These are phyloP conservation scores for Aromia moschata DNA, from an alignment of 2,888 invertebrate species.

Conservation along the genomic window DNA sequence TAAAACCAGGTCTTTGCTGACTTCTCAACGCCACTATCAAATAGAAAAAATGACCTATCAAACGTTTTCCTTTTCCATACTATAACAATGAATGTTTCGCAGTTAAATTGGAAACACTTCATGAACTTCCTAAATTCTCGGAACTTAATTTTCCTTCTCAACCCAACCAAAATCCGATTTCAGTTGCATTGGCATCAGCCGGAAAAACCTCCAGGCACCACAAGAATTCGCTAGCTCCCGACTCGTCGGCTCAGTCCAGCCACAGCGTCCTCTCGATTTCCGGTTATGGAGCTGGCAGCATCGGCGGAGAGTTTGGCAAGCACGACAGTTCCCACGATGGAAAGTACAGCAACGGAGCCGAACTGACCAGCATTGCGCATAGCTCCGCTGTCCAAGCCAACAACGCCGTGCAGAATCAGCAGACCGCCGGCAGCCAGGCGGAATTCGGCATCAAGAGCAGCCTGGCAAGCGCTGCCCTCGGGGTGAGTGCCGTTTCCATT, in stretches of 20 bases:
- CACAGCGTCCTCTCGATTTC: neutral
- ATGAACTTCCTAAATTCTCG: too few relatives aligned
- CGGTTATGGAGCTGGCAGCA: neutral
- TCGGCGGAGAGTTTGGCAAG: slow-evolving; percentile 4
- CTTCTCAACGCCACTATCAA: too few relatives aligned
- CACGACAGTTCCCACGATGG: neutral
- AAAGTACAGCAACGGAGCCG: slow-evolving; percentile 65
- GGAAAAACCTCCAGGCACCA: neutral
- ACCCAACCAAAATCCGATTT: neutral
- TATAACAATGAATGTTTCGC: too few relatives aligned
- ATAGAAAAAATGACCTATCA: too few relatives aligned
- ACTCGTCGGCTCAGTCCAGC: neutral
- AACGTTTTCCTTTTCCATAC: too few relatives aligned
- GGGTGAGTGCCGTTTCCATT: too few relatives aligned
- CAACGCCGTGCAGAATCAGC: slow-evolving; percentile 74
- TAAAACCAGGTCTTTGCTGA: too few relatives aligned
- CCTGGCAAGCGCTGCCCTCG: slow-evolving; percentile 74
- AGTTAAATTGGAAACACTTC: too few relatives aligned
- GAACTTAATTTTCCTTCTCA: neutral
- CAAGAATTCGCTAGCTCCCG: neutral
- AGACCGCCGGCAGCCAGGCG: slow-evolving; percentile 77
- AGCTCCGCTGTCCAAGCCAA: slow-evolving; percentile 78
- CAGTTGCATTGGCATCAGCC: neutral
- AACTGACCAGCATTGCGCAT: slow-evolving; percentile 72
- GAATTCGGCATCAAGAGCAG: slow-evolving; percentile 79